Evolutionary conservation across 2,797 vertebrate species (phyloP).

Genomic region (Sphenodon punctatus): DNA sequence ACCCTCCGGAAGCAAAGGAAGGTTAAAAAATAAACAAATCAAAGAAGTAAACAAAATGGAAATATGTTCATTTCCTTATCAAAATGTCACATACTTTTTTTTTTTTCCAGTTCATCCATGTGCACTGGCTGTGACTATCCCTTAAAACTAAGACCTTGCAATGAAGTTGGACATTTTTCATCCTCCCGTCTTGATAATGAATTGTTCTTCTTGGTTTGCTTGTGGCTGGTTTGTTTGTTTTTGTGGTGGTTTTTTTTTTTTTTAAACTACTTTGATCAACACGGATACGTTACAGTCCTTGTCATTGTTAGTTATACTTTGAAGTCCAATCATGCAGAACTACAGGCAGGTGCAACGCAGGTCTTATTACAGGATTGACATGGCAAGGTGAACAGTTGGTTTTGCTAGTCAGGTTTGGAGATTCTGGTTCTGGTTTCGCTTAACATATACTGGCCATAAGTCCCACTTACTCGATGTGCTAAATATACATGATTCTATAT

Average conservation of each 20-base stretch:
- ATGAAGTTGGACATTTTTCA: conserved; percentile 36
- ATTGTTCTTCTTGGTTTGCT: conserved; percentile 33
- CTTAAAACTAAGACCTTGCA: conserved; percentile 33
- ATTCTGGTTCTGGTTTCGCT: conserved; percentile 58
- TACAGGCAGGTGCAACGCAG: conserved; percentile 86
- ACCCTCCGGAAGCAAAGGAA: conserved; percentile 30
- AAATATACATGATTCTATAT: conserved; percentile 90
- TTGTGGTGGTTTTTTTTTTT: conserved; percentile 23
- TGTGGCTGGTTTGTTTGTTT: conserved; percentile 27
- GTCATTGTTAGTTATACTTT: conserved; percentile 82
- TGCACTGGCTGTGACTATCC: conserved; percentile 28
- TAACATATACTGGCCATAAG: conserved; percentile 92
- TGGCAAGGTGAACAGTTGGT: conserved; percentile 84
- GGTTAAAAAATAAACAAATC: conserved; percentile 30
- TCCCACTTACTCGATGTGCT: conserved; percentile 84
- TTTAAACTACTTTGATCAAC: conserved; percentile 61
- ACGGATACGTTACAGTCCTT: conserved; percentile 71
- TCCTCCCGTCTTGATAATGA: conserved; percentile 51
- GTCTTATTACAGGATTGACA: conserved; percentile 78
- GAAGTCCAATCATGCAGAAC: conserved; percentile 89
- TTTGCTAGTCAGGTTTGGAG: conserved; percentile 52
- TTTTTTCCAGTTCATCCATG: conserved; percentile 37
- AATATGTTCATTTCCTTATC: conserved; percentile 38
- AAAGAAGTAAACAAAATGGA: conserved; percentile 32
- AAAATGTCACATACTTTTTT: conserved; percentile 58